These are phyloP conservation scores for Eospalax fontanierii DNA, from an alignment of 2,797 vertebrate genomes.

Conservation along the genomic window DNA sequence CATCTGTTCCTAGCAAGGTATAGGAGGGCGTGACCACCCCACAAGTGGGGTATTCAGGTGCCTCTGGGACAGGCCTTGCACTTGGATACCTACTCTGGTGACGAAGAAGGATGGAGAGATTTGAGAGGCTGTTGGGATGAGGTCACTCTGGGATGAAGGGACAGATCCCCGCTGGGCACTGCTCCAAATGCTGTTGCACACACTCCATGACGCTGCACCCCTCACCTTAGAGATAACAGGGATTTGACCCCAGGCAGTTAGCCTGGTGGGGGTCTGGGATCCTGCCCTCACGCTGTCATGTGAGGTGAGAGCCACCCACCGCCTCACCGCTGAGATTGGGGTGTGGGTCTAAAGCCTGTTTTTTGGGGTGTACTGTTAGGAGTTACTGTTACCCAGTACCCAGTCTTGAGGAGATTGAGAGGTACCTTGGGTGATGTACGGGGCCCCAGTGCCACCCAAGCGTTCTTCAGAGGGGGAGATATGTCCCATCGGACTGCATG, in stretches of 20 bases:
- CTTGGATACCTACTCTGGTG: not conserved
- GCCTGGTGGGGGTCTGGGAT: no score
- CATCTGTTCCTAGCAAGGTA: no score
- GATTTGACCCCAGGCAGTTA: not conserved
- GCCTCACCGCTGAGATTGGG: not conserved
- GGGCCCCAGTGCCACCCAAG: not conserved
- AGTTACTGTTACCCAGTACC: not conserved
- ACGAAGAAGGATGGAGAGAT: not conserved
- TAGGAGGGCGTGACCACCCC: not conserved
- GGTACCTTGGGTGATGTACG: not conserved
- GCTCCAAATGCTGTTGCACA: no score
- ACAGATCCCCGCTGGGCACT: not conserved
- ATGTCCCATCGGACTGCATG: not conserved
- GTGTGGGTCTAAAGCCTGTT: not conserved
- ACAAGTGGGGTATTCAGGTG: not conserved
- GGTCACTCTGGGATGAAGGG: not conserved
- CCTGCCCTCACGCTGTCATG: not conserved
- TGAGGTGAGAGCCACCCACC: not conserved
- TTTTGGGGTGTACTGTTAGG: not conserved
- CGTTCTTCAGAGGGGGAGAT: fast-evolving
- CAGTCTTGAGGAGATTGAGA: not conserved
- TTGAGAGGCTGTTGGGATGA: not conserved
- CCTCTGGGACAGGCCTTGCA: not conserved
- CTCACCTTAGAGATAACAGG: not conserved
- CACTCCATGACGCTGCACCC: no score